Evolutionary conservation across 2,888 invertebrate genomes (phyloP), one percentile per base, ranked within the genome.

Genomic region (Catotricha subobsoleta): DNA sequence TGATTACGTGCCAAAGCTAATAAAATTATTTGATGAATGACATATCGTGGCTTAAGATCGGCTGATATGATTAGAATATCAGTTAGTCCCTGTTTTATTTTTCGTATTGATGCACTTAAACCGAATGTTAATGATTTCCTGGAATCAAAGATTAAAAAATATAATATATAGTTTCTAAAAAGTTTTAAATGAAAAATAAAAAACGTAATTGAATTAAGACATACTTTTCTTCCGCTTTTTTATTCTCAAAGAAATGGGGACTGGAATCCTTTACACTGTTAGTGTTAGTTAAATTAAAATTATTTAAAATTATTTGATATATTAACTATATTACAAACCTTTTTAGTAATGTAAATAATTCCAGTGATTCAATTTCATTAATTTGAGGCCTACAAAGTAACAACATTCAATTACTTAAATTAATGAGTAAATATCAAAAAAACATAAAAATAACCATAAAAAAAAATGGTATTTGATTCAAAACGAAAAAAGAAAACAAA

Each of bases 11-110:
- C 34, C 15, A 34, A n/a, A 7, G 34, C 34, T n/a, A 21, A 21
- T 21, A 34, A 34, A 21, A 34, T 34, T 12, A 34, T 34, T 21
- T 34, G 34, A 34, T 34, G 20, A 21, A 9, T 21, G 6, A 34
- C 34, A 21, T 34, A 34, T 34, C 34, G 12, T 34, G 34, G 34
- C 13, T 34, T 34, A 2, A 34, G 21, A 34, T 34, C 34, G 12
- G 34, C 34, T n/a, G 34, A 34, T 21, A 34, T 6, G 2, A 34
- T 21, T 4, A 34, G n/a, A 5, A 34, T 21, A 13, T 34, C 21
- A 8, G 21, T 34, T 20, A n/a, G 20, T 7, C 34, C 34, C 6
- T 2, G n/a, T 21, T 34, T 34, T 7, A 34, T n/a, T 12, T 34
- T 34, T 21, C 34, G 12, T 2, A 34, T 34, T 34, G 34, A 34